Evolutionary conservation across 2,797 vertebrate species (phyloP), one percentile per base, ranked within the genome.

Genomic region (Onychomys torridus): DNA sequence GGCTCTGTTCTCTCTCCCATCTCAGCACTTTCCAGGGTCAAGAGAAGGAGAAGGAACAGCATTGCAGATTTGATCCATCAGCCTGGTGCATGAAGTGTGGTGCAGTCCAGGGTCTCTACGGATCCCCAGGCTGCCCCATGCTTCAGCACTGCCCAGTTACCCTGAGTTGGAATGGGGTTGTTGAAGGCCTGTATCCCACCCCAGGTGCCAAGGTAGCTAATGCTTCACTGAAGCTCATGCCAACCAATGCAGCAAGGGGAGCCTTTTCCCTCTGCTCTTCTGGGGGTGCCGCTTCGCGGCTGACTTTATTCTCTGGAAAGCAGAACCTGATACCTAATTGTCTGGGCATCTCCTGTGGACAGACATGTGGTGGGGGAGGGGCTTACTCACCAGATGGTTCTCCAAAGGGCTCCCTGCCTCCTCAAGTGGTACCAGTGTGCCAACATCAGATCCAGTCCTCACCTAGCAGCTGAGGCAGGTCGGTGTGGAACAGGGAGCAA

Each of bases 131-230:
- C 46, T 89, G n/a, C 8, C 8, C 34, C 1, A 34, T 81, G 93
- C 46, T 78, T 37, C 94, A 91, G 95, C 93, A 94, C 89, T 69
- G 0, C 59, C 92, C 91, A 96, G 86, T 93, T 90, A 40, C 10
- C 17, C 79, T 34, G 0, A 90, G 96, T 95, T 91, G 67, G 97
- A 98, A 49, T 93, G 98, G 23, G 67, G 69, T 17, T 77, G 97
- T 98, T 97, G 97, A 96, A 98, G 97, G 95, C 61, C 95, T 93
- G 88, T 93, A 97, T 98, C 97, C 85, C 14, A 1, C 98, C 97
- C 97, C 97, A 95, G 94, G 96, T 96, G 96, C 59, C 0, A 0
- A 94, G 87, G 81, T 32, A 79, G 75, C 77, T 95, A 82, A 95
- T 59, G 55, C 46, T 49, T 43, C 32, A 29, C 23, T 34, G 96